Base-by-base conservation (phyloP, 2,888 invertebrate genomes). In the Criorhina ranunculi region DNA sequence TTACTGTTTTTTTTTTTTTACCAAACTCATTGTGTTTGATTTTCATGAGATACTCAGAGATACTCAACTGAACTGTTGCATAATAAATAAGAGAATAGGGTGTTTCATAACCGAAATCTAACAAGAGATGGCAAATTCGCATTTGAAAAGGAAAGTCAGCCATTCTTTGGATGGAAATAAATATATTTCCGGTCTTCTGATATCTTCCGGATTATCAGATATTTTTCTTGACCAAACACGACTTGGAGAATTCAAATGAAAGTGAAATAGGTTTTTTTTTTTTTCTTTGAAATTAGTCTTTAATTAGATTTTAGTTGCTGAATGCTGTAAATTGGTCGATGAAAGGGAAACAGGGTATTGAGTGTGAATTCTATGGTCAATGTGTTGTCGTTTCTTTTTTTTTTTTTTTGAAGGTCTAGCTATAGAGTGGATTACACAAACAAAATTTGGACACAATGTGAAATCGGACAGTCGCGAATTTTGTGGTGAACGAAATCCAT, bases 401-500 rank as follows among this genome's bases (percentile, higher is more conserved):
- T n/a, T n/a, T n/a, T n/a, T n/a, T n/a, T n/a, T 29, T 42, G 59
- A 60, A 60, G 59, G 59, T 40, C 59, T 42, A 33, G 11, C 55
- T 15, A 33, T 2, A 11, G 55, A 24, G 11, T 55, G 5, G 33
- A 33, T 31, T 24, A 4, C 24, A 3, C 24, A 24, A 24, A 24
- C 2, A 31, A 49, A n/a, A n/a, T n/a, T 24, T 24, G 49, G 24
- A 37, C n/a, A 51, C 5, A 44, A 12, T 44, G 24, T 24, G 0
- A 8, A 9, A 24, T 15, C 19, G 35, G n/a, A 12, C 40, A 66
- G 51, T 53, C 40, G 66, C 67, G 40, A 53, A 67, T 51, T 49
- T 31, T 17, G 40, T 5, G 37, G 72, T 72, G 72, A 72, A 72
- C 24, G 40, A 42, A 31, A 42, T 53, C 72, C 64, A 75, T 75